Evolutionary conservation across 2,113 vertebrate species (phyloP), one percentile per base, ranked within the genome.

Genomic region (Cottus gobio): DNA sequence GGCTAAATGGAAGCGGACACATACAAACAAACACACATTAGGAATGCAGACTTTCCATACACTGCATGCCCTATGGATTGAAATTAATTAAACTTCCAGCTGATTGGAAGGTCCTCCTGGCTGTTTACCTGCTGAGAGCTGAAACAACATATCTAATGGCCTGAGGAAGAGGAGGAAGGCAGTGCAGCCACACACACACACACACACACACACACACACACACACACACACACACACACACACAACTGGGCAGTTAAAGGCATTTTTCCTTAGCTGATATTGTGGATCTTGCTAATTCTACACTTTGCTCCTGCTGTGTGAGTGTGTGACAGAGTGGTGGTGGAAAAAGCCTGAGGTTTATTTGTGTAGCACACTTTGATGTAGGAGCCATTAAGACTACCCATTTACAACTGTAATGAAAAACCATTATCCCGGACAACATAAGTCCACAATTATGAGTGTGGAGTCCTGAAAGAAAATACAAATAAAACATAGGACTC

Each of bases 61-160:
- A 50, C 72, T 22, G 28, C 80, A 66, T 85, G 87, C 86, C 82
- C 82, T 87, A 82, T 88, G 82, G 86, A 90, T 88, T 90, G 89
- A 90, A 91, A 90, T 92, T 90, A 93, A 92, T 93, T 90, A 92
- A 91, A 89, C 82, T 88, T 87, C 83, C 65, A 64, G 85, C 83
- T 88, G 89, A 93, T 92, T 90, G 82, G 91, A 87, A 91, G 90
- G 91, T 85, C 87, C 79, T 79, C 69, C 80, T 86, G 79, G 85
- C 84, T 90, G 90, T 93, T 93, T 91, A 92, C 89, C 86, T 90
- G 83, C 86, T 62, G 75, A 24, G 72, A 87, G 88, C 85, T 75
- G 73, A 85, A 91, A 92, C 90, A 89, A 88, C 85, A 89, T 83
- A 80, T 74, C 83, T 84, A 92, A 92, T 91, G 72, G 82, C 84